These are phyloP conservation scores for Silurus aristotelis DNA, from an alignment of 2,797 vertebrate genomes.

Conservation along the genomic window DNA sequence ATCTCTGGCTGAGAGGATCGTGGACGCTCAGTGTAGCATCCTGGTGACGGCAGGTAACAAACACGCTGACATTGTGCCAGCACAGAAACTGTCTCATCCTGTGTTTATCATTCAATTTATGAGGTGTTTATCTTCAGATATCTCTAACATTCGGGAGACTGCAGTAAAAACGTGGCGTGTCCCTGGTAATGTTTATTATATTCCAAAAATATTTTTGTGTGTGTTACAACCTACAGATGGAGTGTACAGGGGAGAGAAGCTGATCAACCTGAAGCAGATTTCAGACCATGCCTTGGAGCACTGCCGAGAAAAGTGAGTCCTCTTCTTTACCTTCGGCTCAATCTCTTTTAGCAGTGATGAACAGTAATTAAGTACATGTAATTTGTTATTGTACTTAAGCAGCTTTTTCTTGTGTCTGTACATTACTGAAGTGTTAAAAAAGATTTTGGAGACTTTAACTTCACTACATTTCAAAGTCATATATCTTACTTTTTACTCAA, in stretches of 20 bases:
- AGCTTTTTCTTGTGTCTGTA: no score
- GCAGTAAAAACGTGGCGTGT: neutral
- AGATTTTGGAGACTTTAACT: no score
- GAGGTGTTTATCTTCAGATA: neutral
- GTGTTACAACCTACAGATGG: constrained; percentile 65
- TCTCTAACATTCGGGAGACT: neutral
- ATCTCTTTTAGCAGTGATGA: neutral
- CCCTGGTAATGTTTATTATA: neutral
- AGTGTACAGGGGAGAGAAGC: constrained; percentile 79
- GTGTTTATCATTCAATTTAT: neutral
- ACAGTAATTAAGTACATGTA: no score
- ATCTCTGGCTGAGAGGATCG: constrained; percentile 76
- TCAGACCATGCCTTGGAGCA: constrained; percentile 74
- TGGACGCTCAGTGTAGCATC: constrained; percentile 73
- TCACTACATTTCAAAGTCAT: no score
- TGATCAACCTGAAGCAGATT: constrained; percentile 81
- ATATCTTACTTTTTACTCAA: no score
- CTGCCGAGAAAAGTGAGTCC: constrained; percentile 70
- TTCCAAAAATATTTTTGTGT: neutral
- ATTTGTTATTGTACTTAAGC: no score
- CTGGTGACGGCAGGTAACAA: constrained; percentile 78
- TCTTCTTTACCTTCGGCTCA: neutral
- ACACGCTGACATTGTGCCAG: neutral
- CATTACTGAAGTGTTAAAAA: no score
- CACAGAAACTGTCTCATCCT: neutral